Evolutionary conservation across 92 coral and sea anemone genomes (phyloP).

Genomic region (Paramuricea clavata): DNA sequence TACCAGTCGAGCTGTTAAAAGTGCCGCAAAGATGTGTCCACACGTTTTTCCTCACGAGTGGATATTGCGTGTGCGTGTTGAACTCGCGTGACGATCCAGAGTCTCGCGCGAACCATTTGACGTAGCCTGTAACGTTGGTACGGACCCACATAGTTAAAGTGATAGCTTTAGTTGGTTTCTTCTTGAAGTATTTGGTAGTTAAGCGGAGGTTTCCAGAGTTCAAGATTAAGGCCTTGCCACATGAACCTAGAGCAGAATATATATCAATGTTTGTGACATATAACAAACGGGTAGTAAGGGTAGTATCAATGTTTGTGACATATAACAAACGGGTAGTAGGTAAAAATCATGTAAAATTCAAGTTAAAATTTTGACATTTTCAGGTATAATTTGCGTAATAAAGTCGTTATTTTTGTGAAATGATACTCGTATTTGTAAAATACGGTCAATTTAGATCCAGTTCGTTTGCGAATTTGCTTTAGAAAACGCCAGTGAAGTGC

Average conservation of each 20-base stretch:
- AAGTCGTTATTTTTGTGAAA: too few species aligned
- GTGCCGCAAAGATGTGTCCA: constrained; percentile 98
- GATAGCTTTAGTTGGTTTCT: constrained; percentile 89
- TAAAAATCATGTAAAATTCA: too few species aligned
- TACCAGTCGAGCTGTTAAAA: constrained; percentile 88
- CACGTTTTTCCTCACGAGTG: constrained; percentile 80
- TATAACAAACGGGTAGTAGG: too few species aligned
- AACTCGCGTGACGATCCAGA: constrained; percentile 56
- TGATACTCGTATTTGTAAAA: too few species aligned
- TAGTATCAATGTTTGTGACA: too few species aligned
- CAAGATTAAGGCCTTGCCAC: constrained; percentile 89
- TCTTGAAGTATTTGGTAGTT: constrained; percentile 68
- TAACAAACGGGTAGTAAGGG: too few species aligned
- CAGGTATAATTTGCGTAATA: too few species aligned
- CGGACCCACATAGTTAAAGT: constrained; percentile 99
- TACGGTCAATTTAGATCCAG: too few species aligned
- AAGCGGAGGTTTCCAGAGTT: constrained; percentile 86
- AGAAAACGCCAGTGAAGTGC: too few species aligned
- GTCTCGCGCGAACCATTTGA: constrained; percentile 91
- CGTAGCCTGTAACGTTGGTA: constrained; percentile 84
- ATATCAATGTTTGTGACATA: not conserved
- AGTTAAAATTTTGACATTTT: too few species aligned
- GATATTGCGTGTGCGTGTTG: constrained; percentile 61
- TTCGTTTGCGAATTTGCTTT: too few species aligned
- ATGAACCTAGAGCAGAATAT: constrained; percentile 73